Conservation (phyloP, 2,797 vertebrate genomes). For the Carcharodon carcharias region DNA sequence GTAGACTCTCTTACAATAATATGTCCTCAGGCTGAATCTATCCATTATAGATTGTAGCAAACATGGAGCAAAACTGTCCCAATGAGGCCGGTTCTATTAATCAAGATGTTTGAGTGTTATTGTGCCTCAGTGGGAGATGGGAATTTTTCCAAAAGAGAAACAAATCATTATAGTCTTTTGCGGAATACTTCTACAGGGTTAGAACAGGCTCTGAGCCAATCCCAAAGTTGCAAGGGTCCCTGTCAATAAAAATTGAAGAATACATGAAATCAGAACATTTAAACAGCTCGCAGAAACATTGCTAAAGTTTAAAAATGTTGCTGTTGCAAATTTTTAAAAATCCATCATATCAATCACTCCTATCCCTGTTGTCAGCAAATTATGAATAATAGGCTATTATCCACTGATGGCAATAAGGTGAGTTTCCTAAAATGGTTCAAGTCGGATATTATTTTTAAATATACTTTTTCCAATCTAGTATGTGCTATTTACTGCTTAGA, state of each 20-base stretch:
- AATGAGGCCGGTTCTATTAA: slow-evolving; percentile 16
- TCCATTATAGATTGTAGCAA: slow-evolving; percentile 20
- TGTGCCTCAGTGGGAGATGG: background rate
- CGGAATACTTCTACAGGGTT: slow-evolving; percentile 16
- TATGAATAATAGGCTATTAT: background rate
- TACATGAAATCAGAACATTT: background rate
- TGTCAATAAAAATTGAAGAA: slow-evolving; percentile 6
- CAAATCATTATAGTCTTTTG: background rate
- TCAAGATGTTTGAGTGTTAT: slow-evolving; percentile 6
- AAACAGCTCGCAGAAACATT: background rate
- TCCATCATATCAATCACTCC: background rate
- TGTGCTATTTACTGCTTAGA: no score
- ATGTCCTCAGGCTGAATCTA: slow-evolving; percentile 7
- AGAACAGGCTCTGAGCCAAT: background rate
- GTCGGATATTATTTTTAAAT: background rate
- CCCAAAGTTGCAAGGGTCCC: background rate
- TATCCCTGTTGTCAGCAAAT: background rate
- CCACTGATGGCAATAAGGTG: background rate
- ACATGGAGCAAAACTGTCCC: background rate
- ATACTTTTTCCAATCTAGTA: background rate
- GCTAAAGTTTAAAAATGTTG: background rate
- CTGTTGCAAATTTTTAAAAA: background rate
- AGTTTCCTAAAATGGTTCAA: background rate
- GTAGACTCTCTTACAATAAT: background rate
- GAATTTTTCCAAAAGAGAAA: background rate